Conservation (phyloP, 2,888 invertebrate genomes). For the Argyra leucocephala region DNA sequence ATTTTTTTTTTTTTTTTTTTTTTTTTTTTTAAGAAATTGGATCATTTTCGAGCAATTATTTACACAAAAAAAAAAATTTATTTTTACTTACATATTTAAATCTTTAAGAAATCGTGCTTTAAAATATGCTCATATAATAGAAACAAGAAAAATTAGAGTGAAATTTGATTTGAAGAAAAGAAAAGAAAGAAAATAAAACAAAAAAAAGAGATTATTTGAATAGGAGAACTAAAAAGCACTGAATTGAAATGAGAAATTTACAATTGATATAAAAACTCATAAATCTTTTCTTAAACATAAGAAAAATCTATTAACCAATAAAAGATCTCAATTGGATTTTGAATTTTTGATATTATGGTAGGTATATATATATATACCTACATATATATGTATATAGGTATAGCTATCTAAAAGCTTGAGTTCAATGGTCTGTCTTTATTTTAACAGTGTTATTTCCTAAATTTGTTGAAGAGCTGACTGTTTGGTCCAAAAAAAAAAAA, state of each 20-base stretch:
- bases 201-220: background rate
- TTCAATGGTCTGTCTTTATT: slow-evolving; percentile 3
- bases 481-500: too few species aligned
- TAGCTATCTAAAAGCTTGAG: too few species aligned
- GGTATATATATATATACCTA: too few species aligned
- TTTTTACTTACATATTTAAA: background rate
- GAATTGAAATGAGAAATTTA: background rate
- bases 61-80: background rate
- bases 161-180: background rate
- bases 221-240: too few species aligned
- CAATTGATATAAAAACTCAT: slow-evolving; percentile 3
- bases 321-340: too few species aligned
- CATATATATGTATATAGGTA: too few species aligned
- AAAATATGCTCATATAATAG: background rate
- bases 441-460: background rate
- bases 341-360: too few species aligned
- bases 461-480: too few species aligned
- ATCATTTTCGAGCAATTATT: background rate
- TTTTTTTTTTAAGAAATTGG: too few species aligned
- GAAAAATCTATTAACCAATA: background rate
- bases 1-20: too few species aligned
- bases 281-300: background rate
- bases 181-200: too few species aligned
- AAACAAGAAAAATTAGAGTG: slow-evolving; percentile 3
- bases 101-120: background rate